These are phyloP conservation scores for Artibeus lituratus DNA, from an alignment of 2,797 vertebrate species.

Conservation along the genomic window DNA sequence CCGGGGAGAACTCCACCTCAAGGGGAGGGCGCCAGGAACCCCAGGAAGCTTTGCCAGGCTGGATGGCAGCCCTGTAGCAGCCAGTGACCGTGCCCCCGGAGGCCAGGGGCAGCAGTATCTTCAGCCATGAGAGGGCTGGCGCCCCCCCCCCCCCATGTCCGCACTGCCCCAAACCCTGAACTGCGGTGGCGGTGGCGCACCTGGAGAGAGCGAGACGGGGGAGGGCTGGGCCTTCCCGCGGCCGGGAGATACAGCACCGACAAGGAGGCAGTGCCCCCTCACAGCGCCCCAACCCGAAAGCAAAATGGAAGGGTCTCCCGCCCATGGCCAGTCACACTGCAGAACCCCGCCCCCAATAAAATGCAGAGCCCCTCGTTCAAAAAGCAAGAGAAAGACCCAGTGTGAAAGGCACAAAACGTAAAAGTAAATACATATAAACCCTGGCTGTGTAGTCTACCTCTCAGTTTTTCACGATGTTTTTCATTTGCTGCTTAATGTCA, in stretches of 20 bases:
- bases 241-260: not conserved
- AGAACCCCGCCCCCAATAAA: not conserved
- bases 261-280: not conserved
- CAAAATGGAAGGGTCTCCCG: not conserved
- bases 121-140: not conserved
- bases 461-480: not conserved
- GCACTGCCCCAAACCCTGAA: not conserved
- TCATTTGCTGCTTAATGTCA: not conserved
- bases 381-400: not conserved
- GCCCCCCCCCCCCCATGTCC: not conserved
- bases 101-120: not conserved
- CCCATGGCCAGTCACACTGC: no score
- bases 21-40: not conserved
- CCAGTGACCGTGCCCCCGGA: not conserved
- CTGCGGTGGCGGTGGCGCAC: fast-evolving
- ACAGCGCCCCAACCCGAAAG: not conserved
- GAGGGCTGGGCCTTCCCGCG: not conserved
- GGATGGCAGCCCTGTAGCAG: not conserved
- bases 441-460: not conserved
- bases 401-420: not conserved
- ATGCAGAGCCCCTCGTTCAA: not conserved
- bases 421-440: not conserved
- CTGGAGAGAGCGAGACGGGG: not conserved
- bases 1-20: not conserved
- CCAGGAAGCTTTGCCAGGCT: not conserved